Evolutionary conservation across 2,888 invertebrate genomes (phyloP).

Genomic region (Stenichneumon culpator): DNA sequence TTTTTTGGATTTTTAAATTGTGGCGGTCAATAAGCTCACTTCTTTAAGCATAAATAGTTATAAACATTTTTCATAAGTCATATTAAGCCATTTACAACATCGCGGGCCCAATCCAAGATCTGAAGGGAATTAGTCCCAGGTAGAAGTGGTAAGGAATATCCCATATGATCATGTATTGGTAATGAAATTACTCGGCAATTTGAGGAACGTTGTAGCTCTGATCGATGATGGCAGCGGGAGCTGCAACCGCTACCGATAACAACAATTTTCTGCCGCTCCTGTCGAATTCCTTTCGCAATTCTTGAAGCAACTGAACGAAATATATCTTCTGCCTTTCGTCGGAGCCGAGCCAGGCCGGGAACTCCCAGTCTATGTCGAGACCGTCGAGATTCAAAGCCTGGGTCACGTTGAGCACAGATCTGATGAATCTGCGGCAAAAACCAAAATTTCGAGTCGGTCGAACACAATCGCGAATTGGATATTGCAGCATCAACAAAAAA

Average conservation of each 20-base stretch:
- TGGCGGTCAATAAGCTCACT: too few species aligned
- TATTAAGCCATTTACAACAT: too few species aligned
- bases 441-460: not conserved
- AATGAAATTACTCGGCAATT: conserved; percentile 89
- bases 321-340: conserved; percentile 89
- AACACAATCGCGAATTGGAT: too few species aligned
- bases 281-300: conserved; percentile 90
- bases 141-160: too few species aligned
- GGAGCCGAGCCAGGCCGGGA: conserved; percentile 88
- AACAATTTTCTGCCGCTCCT: conserved; percentile 87
- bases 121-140: not conserved
- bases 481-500: not conserved
- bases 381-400: conserved; percentile 88
- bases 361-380: conserved; percentile 95
- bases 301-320: conserved; percentile 91
- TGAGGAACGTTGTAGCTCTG: conserved; percentile 92
- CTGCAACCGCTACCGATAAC: conserved; percentile 92
- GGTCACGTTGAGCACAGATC: conserved; percentile 86
- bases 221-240: conserved; percentile 91
- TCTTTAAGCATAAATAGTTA: too few species aligned
- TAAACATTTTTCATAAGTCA: too few species aligned
- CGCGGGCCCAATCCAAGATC: too few species aligned
- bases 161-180: not conserved
- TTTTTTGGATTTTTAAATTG: too few species aligned
- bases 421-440: conserved; percentile 85